Evolutionary conservation across 2,888 invertebrate genomes (phyloP).

Genomic region (Petrophora chlorosata): DNA sequence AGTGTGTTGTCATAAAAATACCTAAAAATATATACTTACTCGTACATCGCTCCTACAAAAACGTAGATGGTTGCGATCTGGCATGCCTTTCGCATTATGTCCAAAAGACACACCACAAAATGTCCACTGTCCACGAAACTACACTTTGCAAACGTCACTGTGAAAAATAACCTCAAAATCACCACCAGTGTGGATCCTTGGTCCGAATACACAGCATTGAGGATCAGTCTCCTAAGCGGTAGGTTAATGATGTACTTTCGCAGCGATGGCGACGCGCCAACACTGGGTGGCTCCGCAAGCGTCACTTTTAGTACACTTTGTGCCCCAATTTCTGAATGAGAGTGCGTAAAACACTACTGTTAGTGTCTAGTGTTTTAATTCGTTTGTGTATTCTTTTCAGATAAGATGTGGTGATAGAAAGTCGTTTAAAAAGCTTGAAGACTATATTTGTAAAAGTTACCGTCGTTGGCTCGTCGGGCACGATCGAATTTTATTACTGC

Average conservation of each 20-base stretch:
- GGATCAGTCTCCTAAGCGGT: slow-evolving; percentile 5
- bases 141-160: not conserved
- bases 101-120: slow-evolving; percentile 6
- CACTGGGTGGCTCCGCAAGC: slow-evolving; percentile 2
- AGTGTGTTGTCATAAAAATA: no score
- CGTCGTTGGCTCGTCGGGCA: no score
- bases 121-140: not conserved
- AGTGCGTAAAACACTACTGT: slow-evolving; percentile 25
- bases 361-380: slow-evolving; percentile 1
- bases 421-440: no score
- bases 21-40: no score
- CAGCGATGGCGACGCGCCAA: slow-evolving; percentile 22
- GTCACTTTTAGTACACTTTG: slow-evolving; percentile 25
- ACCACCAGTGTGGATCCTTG: slow-evolving; percentile 5
- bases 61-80: slow-evolving; percentile 67
- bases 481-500: no score
- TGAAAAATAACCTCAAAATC: slow-evolving; percentile 11
- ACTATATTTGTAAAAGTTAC: no score
- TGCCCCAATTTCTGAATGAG: slow-evolving; percentile 31
- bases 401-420: no score
- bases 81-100: slow-evolving; percentile 58
- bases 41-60: slow-evolving; percentile 65
- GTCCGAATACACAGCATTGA: slow-evolving; percentile 16
- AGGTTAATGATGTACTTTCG: slow-evolving; percentile 1
- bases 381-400: not conserved